Evolutionary conservation across 1,140 invertebrate species (phyloP).

Genomic region (Euwallacea similis): DNA sequence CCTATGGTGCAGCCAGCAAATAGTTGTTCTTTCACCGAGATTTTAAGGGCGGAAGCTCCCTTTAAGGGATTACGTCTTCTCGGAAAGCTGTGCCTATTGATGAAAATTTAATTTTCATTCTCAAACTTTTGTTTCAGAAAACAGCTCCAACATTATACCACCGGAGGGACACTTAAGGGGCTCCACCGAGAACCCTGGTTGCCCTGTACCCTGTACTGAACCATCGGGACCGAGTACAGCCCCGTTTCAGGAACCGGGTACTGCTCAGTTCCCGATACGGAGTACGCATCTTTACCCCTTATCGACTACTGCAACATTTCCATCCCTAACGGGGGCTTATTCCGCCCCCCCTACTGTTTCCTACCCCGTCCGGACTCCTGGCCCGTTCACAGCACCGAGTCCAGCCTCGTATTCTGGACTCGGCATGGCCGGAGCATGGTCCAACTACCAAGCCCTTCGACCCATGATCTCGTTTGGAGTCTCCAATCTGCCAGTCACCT

Average conservation of each 20-base stretch:
- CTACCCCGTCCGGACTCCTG: no score
- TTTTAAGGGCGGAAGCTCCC: conserved; percentile 9
- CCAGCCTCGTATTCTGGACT: not conserved
- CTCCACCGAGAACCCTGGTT: conserved; percentile 17
- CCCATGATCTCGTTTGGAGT: conserved; percentile 22
- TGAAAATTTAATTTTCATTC: no score
- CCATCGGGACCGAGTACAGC: no score
- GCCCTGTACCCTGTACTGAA: not conserved
- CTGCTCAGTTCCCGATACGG: no score
- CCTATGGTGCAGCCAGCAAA: not conserved
- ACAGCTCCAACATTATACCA: conserved; percentile 23
- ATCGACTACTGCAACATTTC: no score
- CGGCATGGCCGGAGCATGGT: conserved; percentile 23
- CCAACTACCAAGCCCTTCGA: conserved; percentile 19
- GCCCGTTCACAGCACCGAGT: no score
- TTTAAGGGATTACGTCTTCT: conserved; percentile 11
- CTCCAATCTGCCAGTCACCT: conserved; percentile 16
- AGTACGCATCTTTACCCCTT: no score
- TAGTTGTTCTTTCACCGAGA: conserved; percentile 7
- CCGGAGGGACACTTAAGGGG: conserved; percentile 15
- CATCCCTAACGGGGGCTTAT: no score
- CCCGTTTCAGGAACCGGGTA: no score
- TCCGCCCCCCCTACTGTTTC: no score
- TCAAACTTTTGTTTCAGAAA: conserved; percentile 5
- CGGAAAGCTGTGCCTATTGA: not conserved